phyloP scores from a whole-genome alignment of 2,888 invertebrate genomes.

The Tetranychus truncatus region DNA sequence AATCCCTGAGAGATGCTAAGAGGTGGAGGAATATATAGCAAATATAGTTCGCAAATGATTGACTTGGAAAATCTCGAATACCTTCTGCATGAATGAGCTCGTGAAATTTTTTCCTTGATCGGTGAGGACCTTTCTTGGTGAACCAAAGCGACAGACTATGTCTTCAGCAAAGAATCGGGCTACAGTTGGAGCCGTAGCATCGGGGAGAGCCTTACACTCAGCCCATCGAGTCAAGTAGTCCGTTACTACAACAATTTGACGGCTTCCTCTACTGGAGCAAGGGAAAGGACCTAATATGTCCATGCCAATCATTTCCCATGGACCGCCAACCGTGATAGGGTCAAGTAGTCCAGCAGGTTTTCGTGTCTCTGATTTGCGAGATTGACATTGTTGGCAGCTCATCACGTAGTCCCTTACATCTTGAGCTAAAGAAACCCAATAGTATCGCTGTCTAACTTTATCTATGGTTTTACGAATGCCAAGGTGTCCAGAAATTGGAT shows the following conservation, averaged over 20 bases:
- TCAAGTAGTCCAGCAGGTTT: background rate
- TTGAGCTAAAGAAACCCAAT: background rate
- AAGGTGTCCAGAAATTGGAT: constrained; percentile 1
- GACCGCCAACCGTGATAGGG: background rate
- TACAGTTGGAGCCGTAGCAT: constrained; percentile 22
- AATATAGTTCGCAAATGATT: constrained; percentile 23
- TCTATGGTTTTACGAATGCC: background rate
- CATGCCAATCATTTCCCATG: constrained; percentile 9
- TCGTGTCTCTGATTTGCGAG: background rate
- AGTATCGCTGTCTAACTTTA: background rate
- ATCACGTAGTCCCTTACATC: background rate
- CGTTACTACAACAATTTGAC: constrained; percentile 22
- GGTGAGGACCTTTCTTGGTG: background rate
- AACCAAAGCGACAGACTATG: constrained; percentile 24
- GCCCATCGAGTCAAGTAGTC: constrained; percentile 24
- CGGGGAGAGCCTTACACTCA: constrained; percentile 20
- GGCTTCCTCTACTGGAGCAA: constrained; percentile 18
- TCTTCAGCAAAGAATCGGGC: constrained; percentile 23
- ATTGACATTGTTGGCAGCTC: constrained; percentile 1
- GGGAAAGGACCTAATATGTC: constrained; percentile 24
- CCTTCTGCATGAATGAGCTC: background rate
- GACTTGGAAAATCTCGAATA: background rate
- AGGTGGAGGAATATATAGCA: no score
- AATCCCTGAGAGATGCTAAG: no score
- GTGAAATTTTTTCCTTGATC: background rate